Conservation (phyloP, 2,888 invertebrate species). For the Cistogaster globosa region DNA sequence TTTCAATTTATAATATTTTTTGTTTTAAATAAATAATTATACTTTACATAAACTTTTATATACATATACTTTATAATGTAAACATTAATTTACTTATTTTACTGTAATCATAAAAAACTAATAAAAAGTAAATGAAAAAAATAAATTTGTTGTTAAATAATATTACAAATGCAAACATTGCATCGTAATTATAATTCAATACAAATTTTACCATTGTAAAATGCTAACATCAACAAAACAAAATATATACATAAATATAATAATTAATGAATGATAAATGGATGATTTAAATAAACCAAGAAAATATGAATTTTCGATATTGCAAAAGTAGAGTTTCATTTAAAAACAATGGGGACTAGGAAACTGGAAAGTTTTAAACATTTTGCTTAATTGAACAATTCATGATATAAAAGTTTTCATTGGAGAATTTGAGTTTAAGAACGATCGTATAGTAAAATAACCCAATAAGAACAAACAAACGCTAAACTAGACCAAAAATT, state of each 20-base stretch:
- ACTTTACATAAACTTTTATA: conserved; percentile 27
- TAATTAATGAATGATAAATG: conserved; percentile 9
- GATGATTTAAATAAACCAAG: conserved; percentile 38
- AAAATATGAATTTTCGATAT: conserved; percentile 53
- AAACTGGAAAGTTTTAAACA: too few relatives aligned
- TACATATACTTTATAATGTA: conserved; percentile 33
- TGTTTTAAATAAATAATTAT: conserved; percentile 39
- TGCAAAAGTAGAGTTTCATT: conserved; percentile 37
- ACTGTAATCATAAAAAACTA: conserved; percentile 29
- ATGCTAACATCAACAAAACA: conserved; percentile 20
- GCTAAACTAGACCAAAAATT: too few relatives aligned
- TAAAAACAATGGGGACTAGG: not conserved
- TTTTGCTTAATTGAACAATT: too few relatives aligned
- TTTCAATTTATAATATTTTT: conserved; percentile 36
- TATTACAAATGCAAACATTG: conserved; percentile 56
- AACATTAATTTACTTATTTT: conserved; percentile 43
- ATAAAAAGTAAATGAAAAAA: conserved; percentile 7
- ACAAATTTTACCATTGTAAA: conserved; percentile 54
- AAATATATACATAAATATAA: conserved; percentile 47
- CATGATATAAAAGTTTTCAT: too few relatives aligned
- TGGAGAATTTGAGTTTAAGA: too few relatives aligned
- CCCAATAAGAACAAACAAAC: too few relatives aligned
- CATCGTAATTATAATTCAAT: conserved; percentile 60
- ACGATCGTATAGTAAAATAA: too few relatives aligned
- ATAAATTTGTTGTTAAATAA: conserved; percentile 55